These are phyloP conservation scores for Lycodopsis pacificus DNA, from an alignment of 2,797 vertebrate species.

Conservation along the genomic window DNA sequence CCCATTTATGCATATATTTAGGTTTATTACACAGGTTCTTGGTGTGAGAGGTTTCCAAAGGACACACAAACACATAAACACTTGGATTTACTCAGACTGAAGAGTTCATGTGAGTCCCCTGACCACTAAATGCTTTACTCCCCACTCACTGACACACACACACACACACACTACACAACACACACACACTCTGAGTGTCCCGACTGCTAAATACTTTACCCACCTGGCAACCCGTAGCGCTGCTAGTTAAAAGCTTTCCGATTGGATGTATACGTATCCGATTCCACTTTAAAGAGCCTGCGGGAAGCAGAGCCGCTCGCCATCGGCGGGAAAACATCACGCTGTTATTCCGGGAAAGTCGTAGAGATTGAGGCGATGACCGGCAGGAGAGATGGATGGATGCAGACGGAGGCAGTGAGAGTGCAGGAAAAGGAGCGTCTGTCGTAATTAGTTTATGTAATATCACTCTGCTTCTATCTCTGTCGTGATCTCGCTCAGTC, in stretches of 20 bases:
- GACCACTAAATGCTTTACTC: slow-evolving; percentile 75
- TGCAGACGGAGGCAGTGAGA: slow-evolving; percentile 63
- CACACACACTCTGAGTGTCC: slow-evolving; percentile 56
- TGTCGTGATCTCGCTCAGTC: slow-evolving; percentile 32
- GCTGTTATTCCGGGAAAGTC: slow-evolving; percentile 76
- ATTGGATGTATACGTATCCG: slow-evolving; percentile 75
- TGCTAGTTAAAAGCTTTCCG: slow-evolving; percentile 83
- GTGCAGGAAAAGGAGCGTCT: slow-evolving; percentile 74
- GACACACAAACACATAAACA: slow-evolving; percentile 16
- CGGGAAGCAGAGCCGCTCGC: slow-evolving; percentile 76
- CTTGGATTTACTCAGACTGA: slow-evolving; percentile 16
- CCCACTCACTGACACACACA: slow-evolving; percentile 44
- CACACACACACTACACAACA: slow-evolving; percentile 24
- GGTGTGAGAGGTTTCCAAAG: neutral
- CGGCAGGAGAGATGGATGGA: slow-evolving; percentile 68
- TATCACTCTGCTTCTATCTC: slow-evolving; percentile 59
- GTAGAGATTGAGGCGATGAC: slow-evolving; percentile 72
- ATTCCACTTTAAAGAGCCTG: slow-evolving; percentile 83
- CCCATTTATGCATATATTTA: neutral
- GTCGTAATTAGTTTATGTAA: slow-evolving; percentile 76
- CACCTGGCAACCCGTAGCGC: slow-evolving; percentile 74
- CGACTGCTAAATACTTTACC: slow-evolving; percentile 76
- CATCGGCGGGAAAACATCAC: slow-evolving; percentile 80
- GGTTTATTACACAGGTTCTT: neutral
- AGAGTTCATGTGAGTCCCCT: slow-evolving; percentile 44